Evolutionary conservation across 1,140 invertebrate species (phyloP), one percentile per base, ranked within the genome.

Genomic region (Matsumurasca onukii): DNA sequence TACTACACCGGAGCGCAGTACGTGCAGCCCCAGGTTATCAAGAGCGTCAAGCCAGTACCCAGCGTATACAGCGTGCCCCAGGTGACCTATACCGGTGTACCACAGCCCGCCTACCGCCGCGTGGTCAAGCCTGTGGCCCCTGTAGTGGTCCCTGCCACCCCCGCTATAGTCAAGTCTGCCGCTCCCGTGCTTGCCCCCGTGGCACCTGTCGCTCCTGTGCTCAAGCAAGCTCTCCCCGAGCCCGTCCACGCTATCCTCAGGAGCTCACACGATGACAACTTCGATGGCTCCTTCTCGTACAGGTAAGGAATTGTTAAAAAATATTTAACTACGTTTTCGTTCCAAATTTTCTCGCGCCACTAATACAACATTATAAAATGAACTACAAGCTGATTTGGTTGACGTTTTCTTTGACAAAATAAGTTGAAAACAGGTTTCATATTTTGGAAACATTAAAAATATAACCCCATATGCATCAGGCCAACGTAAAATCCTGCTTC

Each of bases 201-300:
- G 17, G 34, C 34, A 9, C 5, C 55, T 27, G 24, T 27, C 15
- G 55, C 55, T 5, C 55, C 55, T 27, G 55, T 27, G 24, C 55
- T 59, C 55, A 59, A 59, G 25, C 3, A 3, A 59, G 55, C 55
- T 22, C 55, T 59, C 22, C 55, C 49, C 49, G 31, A 65, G 34
- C 31, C 62, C 45, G 15, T 20, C 24, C 39, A 65, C 22, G 82
- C 82, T 0, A 85, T 86, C 62, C 74, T 81, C 1, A 78, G 78
- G 66, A 84, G 81, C 71, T 80, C 82, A 27, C 83, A 82, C 48
- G 81, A 83, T 59, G 29, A 65, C 39, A 65, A 65, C 62, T 65
- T 65, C 27, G 62, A 65, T 25, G 62, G 62, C 3, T 81, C 76
- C 57, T 86, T 85, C 74, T 78, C 75, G 63, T 84, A 74, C 70